Evolutionary conservation across 2,888 invertebrate genomes (phyloP), one percentile per base, ranked within the genome.

Genomic region (Cerceris ruficornis): DNA sequence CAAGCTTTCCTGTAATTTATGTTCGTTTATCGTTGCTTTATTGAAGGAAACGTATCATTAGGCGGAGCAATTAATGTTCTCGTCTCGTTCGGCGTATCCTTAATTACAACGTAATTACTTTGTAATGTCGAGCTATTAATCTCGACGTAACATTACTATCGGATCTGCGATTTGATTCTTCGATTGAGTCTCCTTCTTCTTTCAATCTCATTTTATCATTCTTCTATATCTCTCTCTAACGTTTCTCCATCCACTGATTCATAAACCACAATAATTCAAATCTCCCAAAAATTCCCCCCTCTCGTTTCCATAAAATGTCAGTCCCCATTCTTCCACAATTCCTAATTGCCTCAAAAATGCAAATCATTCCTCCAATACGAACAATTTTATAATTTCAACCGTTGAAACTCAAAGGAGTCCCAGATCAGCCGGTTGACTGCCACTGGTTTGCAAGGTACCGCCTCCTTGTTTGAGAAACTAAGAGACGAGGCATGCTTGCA

Each of bases 391-490:
- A 28, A 28, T 28, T 28, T 28, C 28, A 28, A 28, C 28, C 28
- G 28, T 28, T 28, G 2, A 28, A 52, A 52, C 1, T 52, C 14
- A 2, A 7, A n/a, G 8, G 15, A 11, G 42, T 49, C 65, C 46
- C 60, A 74, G 68, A 71, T 71, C 54, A 69, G 55, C 64, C 79
- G 87, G 90, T 90, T 90, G 89, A 90, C 83, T 88, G 90, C 89
- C 90, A 90, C 90, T 90, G 90, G 87, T 88, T 75, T 85, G 83
- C 82, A 64, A 75, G 84, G 88, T 77, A 86, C 90, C 90, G 90
- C 90, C 90, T 86, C 88, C 89, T 90, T 90, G 89, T 90, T 90
- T 89, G 88, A 89, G 90, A 90, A 89, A 89, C 88, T 86, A 88
- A 86, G 84, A 87, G 86, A 84, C 83, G 79, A 84, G 77, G 87